Evolutionary conservation across 2,888 invertebrate genomes (phyloP).

Genomic region (Drosophila maculinotata): DNA sequence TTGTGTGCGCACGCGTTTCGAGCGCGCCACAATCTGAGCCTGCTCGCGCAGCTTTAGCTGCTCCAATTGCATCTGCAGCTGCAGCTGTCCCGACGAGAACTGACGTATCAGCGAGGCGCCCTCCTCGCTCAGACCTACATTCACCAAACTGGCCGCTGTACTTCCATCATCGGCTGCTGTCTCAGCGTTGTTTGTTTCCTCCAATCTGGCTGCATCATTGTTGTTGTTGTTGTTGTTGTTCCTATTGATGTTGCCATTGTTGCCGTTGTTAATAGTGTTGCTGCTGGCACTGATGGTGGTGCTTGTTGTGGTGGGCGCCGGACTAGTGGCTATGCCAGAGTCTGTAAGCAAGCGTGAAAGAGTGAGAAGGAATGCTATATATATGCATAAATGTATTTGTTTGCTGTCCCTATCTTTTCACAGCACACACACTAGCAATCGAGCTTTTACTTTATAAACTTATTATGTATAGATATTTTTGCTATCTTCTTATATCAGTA

Average conservation of each 20-base stretch:
- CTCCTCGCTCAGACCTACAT: constrained; percentile 82
- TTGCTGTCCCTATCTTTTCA: constrained; percentile 11
- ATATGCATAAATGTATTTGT: not conserved
- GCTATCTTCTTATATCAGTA: too few relatives aligned
- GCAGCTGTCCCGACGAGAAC: constrained; percentile 47
- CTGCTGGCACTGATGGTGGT: constrained; percentile 25
- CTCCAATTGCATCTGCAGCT: constrained; percentile 31
- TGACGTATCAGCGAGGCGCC: constrained; percentile 82
- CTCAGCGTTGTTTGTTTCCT: not conserved
- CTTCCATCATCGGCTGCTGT: not conserved
- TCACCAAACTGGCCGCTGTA: constrained; percentile 73
- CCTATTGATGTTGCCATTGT: constrained; percentile 13
- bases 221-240: constrained; percentile 11
- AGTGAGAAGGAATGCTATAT: constrained; percentile 1
- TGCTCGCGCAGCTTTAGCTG: constrained; percentile 18
- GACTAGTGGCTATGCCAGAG: constrained; percentile 85
- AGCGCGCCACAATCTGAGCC: constrained; percentile 36
- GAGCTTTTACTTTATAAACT: too few relatives aligned
- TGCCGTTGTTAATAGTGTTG: constrained; percentile 16
- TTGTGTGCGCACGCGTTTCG: constrained; percentile 83
- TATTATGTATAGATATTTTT: too few relatives aligned
- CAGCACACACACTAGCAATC: too few relatives aligned
- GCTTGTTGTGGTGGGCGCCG: constrained; percentile 74
- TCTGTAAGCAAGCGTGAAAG: constrained; percentile 58
- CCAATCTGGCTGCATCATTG: constrained; percentile 1